Evolutionary conservation across 2,113 vertebrate genomes (phyloP).

Genomic region (Caranx ignobilis): DNA sequence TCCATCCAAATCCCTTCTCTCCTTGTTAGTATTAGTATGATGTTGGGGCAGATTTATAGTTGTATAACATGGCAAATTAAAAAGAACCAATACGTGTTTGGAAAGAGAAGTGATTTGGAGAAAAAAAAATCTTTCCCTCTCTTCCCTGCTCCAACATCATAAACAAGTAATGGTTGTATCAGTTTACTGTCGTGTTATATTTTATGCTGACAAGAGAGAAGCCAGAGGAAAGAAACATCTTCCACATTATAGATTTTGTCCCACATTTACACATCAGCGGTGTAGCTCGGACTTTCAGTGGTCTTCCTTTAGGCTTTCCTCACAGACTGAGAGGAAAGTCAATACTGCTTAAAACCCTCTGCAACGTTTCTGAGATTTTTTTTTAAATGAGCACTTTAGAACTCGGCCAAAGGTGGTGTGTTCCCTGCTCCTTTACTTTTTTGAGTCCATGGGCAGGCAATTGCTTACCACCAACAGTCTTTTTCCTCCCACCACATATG

Average conservation of each 20-base stretch:
- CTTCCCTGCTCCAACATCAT: constrained; percentile 58
- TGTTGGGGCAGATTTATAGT: constrained; percentile 72
- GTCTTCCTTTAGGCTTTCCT: constrained; percentile 65
- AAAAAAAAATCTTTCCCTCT: constrained; percentile 23
- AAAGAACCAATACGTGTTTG: constrained; percentile 64
- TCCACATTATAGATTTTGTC: constrained; percentile 66
- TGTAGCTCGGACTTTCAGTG: constrained; percentile 48
- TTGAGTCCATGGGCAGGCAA: constrained; percentile 59
- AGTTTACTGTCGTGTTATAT: constrained; percentile 74
- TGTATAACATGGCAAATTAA: constrained; percentile 71
- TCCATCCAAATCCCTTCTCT: constrained; percentile 52
- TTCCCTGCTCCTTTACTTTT: constrained; percentile 54
- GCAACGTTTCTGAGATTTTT: constrained; percentile 66
- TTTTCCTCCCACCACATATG: constrained; percentile 43
- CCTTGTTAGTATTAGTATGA: constrained; percentile 64
- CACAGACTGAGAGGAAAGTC: constrained; percentile 65
- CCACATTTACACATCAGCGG: constrained; percentile 56
- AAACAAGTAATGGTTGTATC: constrained; percentile 77
- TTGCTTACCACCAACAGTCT: constrained; percentile 58
- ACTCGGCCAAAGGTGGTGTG: constrained; percentile 64
- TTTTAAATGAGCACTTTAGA: constrained; percentile 71
- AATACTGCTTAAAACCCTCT: constrained; percentile 64
- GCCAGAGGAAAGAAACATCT: constrained; percentile 55
- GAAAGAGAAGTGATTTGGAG: constrained; percentile 59
- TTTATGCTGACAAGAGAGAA: constrained; percentile 73